Conservation (phyloP, 1,140 invertebrate species). For the Brachionus calyciflorus region DNA sequence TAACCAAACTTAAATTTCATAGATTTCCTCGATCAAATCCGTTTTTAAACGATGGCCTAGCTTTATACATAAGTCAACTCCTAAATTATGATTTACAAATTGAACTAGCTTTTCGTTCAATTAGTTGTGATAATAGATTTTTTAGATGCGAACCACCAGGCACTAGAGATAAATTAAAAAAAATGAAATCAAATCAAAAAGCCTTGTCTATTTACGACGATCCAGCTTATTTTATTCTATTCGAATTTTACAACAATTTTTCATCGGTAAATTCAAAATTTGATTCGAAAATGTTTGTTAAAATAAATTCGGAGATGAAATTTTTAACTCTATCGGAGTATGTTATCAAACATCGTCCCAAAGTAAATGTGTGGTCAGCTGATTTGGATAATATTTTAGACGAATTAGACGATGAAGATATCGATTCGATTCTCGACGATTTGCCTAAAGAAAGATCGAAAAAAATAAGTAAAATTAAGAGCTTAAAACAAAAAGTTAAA, state of each 20-base stretch:
- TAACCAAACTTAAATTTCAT: background rate
- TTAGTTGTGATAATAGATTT: slow-evolving; percentile 20
- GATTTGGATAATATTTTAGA: slow-evolving; percentile 18
- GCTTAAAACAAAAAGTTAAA: slow-evolving; percentile 13
- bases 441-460: background rate
- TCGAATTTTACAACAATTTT: slow-evolving; percentile 37
- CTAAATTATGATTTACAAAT: slow-evolving; percentile 6
- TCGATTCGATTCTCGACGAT: background rate
- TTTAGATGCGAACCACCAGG: slow-evolving; percentile 22
- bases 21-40: background rate
- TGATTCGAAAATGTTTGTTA: slow-evolving; percentile 22
- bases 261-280: background rate
- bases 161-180: background rate
- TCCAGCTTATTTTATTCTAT: slow-evolving; percentile 22
- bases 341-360: background rate
- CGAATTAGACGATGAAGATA: slow-evolving; percentile 12
- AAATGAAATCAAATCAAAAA: background rate
- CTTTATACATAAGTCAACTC: slow-evolving; percentile 24
- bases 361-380: slow-evolving; percentile 16
- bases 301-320: slow-evolving; percentile 1
- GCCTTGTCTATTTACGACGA: background rate
- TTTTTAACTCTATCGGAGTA: background rate
- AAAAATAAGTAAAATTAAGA: background rate
- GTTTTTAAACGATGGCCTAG: slow-evolving; percentile 32
- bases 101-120: background rate